Conservation (phyloP, 2,888 invertebrate species). For the Tipula confusa region DNA sequence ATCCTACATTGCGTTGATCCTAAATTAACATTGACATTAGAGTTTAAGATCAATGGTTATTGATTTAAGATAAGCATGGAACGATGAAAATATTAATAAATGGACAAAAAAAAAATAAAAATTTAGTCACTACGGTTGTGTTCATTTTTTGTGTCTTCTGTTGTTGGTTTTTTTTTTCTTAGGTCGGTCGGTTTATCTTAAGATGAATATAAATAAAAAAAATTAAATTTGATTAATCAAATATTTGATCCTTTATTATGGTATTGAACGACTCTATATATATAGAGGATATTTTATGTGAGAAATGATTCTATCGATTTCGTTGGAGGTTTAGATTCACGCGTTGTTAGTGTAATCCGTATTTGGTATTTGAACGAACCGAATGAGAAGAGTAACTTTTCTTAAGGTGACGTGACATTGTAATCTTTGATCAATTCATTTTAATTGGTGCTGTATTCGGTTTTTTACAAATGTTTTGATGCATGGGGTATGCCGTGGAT, state of each 20-base stretch:
- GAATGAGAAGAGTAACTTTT: too few species aligned
- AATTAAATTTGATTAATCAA: neutral
- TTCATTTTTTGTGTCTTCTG: neutral
- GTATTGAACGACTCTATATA: neutral
- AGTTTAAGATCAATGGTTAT: conserved; percentile 8
- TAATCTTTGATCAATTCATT: too few species aligned
- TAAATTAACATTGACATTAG: conserved; percentile 25
- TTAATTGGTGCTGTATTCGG: too few species aligned
- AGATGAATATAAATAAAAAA: neutral
- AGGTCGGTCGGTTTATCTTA: neutral
- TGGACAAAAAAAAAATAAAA: neutral
- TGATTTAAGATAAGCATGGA: neutral
- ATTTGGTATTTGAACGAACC: too few species aligned
- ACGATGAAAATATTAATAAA: neutral
- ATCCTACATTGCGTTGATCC: neutral
- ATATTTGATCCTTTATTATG: conserved; percentile 13
- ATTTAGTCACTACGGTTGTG: neutral
- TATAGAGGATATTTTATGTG: neutral
- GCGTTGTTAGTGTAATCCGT: too few species aligned
- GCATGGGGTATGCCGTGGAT: too few species aligned
- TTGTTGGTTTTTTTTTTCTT: neutral
- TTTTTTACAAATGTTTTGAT: too few species aligned
- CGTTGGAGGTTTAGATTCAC: too few species aligned
- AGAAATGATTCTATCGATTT: neutral
- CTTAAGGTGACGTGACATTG: too few species aligned